A percentile compares a stretch with the other conserved stretches of the same genome.
phyloP scores from a whole-genome alignment of 92 coral and sea anemone genomes.

The Hydrozoanthus gracilis region DNA sequence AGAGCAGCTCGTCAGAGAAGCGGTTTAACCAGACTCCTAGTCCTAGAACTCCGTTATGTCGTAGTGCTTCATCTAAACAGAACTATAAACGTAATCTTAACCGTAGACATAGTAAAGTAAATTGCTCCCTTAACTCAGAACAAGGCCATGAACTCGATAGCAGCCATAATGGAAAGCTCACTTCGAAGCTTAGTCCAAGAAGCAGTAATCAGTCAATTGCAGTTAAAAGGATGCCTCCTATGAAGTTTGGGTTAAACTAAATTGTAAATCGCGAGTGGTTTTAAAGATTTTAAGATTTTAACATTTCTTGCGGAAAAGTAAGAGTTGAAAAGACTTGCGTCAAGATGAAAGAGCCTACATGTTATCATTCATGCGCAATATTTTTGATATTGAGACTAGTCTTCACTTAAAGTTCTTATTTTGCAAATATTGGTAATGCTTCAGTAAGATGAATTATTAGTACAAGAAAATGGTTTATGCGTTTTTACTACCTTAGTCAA shows the following conservation, averaged over 20 bases:
- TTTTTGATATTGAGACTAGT: no score
- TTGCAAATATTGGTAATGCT: no score
- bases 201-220: conserved; percentile 6
- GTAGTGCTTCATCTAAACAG: not conserved
- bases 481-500: no score
- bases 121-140: conserved; percentile 6
- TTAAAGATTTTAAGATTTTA: no score
- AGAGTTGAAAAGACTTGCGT: no score
- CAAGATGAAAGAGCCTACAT: no score
- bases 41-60: conserved; percentile 7
- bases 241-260: conserved; percentile 78
- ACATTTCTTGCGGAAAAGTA: no score
- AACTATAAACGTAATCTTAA: conserved; percentile 1
- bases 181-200: conserved; percentile 13
- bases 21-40: conserved; percentile 24
- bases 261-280: no score
- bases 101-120: not conserved
- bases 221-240: conserved; percentile 68
- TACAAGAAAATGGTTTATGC: no score
- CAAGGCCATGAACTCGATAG: conserved; percentile 17
- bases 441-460: no score
- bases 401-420: no score
- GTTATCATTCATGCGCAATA: no score
- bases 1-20: conserved; percentile 34
- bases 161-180: not conserved